Evolutionary conservation across 2,888 invertebrate species (phyloP).

Genomic region (Rugalucina vietnamica): DNA sequence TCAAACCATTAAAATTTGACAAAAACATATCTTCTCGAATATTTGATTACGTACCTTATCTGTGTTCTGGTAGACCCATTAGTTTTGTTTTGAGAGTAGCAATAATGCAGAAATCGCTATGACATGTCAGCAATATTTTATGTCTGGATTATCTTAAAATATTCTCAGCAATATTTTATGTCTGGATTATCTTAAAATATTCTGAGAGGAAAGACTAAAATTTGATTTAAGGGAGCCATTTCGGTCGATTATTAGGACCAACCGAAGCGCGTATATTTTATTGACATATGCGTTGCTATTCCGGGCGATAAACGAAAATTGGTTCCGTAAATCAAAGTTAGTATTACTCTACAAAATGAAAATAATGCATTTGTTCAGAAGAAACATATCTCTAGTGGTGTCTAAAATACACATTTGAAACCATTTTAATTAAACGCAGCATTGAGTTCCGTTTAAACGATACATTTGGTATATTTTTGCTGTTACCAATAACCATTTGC

Average conservation of each 20-base stretch:
- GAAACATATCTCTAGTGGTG: background rate
- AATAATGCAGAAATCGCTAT: too few species aligned
- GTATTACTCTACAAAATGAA: slow-evolving; percentile 2
- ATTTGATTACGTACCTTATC: too few species aligned
- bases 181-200: background rate
- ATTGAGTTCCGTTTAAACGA: background rate
- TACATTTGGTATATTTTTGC: background rate
- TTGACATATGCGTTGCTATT: slow-evolving; percentile 12
- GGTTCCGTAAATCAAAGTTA: background rate
- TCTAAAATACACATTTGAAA: background rate
- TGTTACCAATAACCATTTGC: background rate
- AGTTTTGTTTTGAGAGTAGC: too few species aligned
- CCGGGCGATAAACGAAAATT: background rate
- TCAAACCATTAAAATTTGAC: too few species aligned
- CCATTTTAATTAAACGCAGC: slow-evolving; percentile 1
- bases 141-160: background rate
- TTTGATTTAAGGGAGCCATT: background rate
- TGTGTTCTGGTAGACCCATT: too few species aligned
- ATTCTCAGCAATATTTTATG: background rate
- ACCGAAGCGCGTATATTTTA: background rate
- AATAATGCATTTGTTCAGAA: background rate
- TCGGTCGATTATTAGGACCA: background rate
- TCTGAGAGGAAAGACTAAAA: background rate
- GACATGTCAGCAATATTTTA: too few species aligned
- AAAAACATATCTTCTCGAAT: too few species aligned